These are phyloP conservation scores for Cepaea nemoralis DNA, from an alignment of 1,140 invertebrate species.

Conservation along the genomic window DNA sequence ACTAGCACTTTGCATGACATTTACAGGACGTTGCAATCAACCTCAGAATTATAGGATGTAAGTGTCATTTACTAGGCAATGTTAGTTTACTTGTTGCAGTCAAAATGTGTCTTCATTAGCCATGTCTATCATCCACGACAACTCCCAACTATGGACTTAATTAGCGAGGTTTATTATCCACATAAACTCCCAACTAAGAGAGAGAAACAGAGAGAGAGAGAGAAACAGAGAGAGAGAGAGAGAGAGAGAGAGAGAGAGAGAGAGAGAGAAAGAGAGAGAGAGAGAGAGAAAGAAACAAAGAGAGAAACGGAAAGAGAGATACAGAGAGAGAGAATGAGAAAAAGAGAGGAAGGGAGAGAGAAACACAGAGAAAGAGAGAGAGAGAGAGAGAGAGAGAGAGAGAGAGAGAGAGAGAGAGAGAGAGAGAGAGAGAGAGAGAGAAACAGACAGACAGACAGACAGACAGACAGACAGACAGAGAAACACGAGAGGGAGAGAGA, in stretches of 20 bases:
- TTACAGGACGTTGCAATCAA: too few relatives aligned
- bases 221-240: too few relatives aligned
- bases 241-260: conserved; percentile 1
- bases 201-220: conserved; percentile 10
- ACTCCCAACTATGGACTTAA: too few relatives aligned
- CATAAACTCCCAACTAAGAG: too few relatives aligned
- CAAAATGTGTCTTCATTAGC: too few relatives aligned
- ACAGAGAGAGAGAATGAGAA: conserved; percentile 19
- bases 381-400: conserved; percentile 22
- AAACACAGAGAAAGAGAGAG: background rate
- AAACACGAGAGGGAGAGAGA: background rate
- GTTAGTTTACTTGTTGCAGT: too few relatives aligned
- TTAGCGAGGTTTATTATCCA: too few relatives aligned
- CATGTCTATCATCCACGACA: too few relatives aligned
- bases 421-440: conserved; percentile 23
- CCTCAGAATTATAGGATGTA: too few relatives aligned
- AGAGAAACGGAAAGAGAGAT: conserved; percentile 11
- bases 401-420: conserved; percentile 31
- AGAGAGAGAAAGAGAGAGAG: conserved; percentile 1
- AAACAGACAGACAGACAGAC: background rate
- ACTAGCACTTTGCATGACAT: too few relatives aligned
- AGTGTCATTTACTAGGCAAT: too few relatives aligned
- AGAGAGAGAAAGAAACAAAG: conserved; percentile 7
- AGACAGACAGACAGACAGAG: background rate
- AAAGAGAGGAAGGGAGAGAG: conserved; percentile 1